A percentile compares a stretch with the other conserved stretches of the same genome.
Evolutionary conservation across 2,888 invertebrate genomes (phyloP).

Genomic region (Schrankia costaestrigalis): DNA sequence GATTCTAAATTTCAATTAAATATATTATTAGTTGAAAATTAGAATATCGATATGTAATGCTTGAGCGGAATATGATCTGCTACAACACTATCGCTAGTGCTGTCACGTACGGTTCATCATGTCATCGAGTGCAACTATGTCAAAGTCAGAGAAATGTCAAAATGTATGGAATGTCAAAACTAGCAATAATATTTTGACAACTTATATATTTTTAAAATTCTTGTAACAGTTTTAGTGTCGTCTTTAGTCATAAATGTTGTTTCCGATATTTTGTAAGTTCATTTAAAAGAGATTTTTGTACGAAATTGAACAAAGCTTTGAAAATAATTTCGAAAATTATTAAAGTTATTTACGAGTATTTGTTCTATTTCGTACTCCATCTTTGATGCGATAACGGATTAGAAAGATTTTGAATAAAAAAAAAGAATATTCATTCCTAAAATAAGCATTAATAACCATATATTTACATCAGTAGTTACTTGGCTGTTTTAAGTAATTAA

Average conservation of each 20-base stretch:
- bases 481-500: slow-evolving; percentile 78
- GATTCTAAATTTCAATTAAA: slow-evolving; percentile 11
- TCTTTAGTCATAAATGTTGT: slow-evolving; percentile 74
- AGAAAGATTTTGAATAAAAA: slow-evolving; percentile 55
- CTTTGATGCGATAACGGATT: slow-evolving; percentile 49
- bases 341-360: slow-evolving; percentile 33
- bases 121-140: not conserved
- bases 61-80: too few relatives aligned
- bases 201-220: slow-evolving; percentile 25
- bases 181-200: slow-evolving; percentile 22
- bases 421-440: slow-evolving; percentile 76
- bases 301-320: slow-evolving; percentile 55
- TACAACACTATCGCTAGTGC: too few relatives aligned
- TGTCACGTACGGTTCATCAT: too few relatives aligned
- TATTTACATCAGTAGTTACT: slow-evolving; percentile 77
- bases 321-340: not conserved
- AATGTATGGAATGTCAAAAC: slow-evolving; percentile 22
- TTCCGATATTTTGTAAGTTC: slow-evolving; percentile 75
- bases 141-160: slow-evolving; percentile 10
- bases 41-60: slow-evolving; percentile 3
- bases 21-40: slow-evolving; percentile 8
- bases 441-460: slow-evolving; percentile 75
- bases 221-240: slow-evolving; percentile 56
- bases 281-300: slow-evolving; percentile 44
- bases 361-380: slow-evolving; percentile 54